Percentiles rank a stretch among this genome's conserved stretches.
phyloP scores from a whole-genome alignment of 1,140 invertebrate species.

The Eumeta japonica region DNA sequence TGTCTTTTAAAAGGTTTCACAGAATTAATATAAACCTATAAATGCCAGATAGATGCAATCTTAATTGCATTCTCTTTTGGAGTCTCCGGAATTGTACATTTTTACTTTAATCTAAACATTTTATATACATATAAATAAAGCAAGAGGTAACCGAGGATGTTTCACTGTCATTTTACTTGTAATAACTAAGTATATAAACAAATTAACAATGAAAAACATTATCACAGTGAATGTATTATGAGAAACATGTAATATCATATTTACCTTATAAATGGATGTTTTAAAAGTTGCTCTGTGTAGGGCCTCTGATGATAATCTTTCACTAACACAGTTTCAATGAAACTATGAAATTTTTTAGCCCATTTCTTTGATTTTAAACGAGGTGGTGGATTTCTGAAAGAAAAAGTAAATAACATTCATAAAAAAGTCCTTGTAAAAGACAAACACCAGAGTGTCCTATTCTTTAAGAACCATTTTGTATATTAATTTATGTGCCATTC shows the following conservation, averaged over 20 bases:
- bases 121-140: no score
- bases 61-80: no score
- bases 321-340: constrained; percentile 68
- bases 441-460: background rate
- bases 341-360: constrained; percentile 92
- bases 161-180: background rate
- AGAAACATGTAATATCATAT: background rate
- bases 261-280: constrained; percentile 91
- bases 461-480: no score
- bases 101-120: no score
- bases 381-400: constrained; percentile 82
- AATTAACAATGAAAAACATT: background rate
- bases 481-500: no score
- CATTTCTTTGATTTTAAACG: constrained; percentile 98
- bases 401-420: constrained; percentile 2
- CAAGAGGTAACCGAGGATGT: no score
- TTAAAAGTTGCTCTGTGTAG: constrained; percentile 96
- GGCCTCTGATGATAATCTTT: constrained; percentile 98
- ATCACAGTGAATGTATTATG: no score
- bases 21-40: no score
- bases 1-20: no score
- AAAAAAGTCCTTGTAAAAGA: background rate
- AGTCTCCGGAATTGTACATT: no score
- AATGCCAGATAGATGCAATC: no score
- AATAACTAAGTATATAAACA: background rate